Conservation (phyloP, 1,140 invertebrate genomes). For the Octopus sinensis region DNA sequence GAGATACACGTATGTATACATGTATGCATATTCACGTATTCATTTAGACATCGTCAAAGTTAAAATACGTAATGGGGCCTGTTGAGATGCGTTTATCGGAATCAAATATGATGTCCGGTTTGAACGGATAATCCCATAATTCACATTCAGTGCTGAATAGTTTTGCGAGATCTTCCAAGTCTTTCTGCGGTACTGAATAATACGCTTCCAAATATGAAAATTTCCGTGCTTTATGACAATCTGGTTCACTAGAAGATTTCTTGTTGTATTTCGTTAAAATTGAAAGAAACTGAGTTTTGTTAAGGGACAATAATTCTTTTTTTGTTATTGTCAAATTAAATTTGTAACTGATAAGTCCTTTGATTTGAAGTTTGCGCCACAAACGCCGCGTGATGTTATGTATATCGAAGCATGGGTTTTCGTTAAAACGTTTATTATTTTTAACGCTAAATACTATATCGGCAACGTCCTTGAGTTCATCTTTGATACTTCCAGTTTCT, state of each 20-base stretch:
- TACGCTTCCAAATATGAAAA: slow-evolving; percentile 25
- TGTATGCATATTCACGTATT: neutral
- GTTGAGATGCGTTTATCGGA: neutral
- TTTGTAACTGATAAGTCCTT: neutral
- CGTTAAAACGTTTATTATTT: neutral
- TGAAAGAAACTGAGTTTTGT: neutral
- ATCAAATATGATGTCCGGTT: slow-evolving; percentile 19
- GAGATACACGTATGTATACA: neutral
- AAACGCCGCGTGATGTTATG: neutral
- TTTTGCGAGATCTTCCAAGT: slow-evolving; percentile 17
- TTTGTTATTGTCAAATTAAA: neutral
- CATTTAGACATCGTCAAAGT: neutral
- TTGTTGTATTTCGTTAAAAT: neutral
- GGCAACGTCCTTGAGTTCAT: neutral
- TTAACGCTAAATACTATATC: neutral
- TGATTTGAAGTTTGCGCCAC: neutral
- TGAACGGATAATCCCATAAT: slow-evolving; percentile 22
- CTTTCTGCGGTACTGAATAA: slow-evolving; percentile 18
- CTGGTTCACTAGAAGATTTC: neutral
- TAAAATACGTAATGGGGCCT: neutral
- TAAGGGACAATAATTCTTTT: neutral
- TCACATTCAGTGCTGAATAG: slow-evolving; percentile 21
- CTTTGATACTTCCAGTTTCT: neutral
- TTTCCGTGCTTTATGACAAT: neutral
- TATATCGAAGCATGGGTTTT: neutral